Evolutionary conservation across 2,888 invertebrate genomes (phyloP).

Genomic region (Scaptomyza parva): DNA sequence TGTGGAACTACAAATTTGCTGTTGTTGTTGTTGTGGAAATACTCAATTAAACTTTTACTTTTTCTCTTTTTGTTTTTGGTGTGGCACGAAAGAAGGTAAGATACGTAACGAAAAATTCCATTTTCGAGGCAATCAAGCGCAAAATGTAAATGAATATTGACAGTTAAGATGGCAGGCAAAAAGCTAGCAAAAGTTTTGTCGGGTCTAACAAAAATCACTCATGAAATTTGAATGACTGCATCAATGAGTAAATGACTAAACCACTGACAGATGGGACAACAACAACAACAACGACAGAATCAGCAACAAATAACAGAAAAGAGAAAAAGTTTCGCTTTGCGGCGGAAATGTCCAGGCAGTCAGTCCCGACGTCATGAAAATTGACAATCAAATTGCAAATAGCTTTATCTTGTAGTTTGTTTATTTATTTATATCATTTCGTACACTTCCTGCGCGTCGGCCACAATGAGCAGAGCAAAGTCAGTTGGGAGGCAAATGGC

Average conservation of each 20-base stretch:
- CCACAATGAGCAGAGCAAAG: conserved; percentile 55
- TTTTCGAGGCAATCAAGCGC: conserved; percentile 57
- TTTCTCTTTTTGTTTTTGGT: not conserved
- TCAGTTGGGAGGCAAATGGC: conserved; percentile 44
- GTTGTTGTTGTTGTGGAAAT: conserved; percentile 46
- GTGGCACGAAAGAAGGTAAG: conserved; percentile 8
- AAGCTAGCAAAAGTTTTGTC: conserved; percentile 41
- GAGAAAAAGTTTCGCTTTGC: conserved; percentile 61
- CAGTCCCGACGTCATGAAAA: conserved; percentile 67
- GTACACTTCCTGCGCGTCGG: conserved; percentile 72
- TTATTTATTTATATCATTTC: conserved; percentile 82
- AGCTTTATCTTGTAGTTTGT: conserved; percentile 82
- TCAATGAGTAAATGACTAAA: conserved; percentile 69
- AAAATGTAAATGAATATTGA: conserved; percentile 76
- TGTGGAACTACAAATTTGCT: conserved; percentile 44
- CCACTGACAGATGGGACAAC: conserved; percentile 59
- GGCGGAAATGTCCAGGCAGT: conserved; percentile 69
- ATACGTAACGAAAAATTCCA: conserved; percentile 22
- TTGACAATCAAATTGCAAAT: conserved; percentile 83
- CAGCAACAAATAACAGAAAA: conserved; percentile 1
- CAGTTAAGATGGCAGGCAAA: conserved; percentile 52
- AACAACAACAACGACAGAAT: not conserved
- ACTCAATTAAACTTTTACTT: conserved; percentile 69
- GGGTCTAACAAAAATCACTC: conserved; percentile 69
- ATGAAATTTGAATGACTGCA: conserved; percentile 79